phyloP scores from a whole-genome alignment of 2,797 vertebrate genomes.

The Rhincodon typus region DNA sequence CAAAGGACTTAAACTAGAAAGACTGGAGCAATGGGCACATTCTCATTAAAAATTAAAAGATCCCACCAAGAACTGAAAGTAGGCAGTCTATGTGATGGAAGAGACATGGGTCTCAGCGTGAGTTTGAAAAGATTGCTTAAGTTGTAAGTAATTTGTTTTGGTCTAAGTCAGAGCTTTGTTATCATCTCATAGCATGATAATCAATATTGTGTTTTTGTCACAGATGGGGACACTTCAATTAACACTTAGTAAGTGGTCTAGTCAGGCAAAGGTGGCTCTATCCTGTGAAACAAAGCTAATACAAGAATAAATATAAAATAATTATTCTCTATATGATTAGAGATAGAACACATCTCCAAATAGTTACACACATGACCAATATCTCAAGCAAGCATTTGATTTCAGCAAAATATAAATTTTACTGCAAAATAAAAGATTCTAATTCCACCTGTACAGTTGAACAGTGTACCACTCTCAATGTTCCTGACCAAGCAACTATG shows the following conservation, averaged over 20 bases:
- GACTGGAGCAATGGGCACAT: background rate
- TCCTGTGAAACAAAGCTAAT: background rate
- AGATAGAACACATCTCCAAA: background rate
- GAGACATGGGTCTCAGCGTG: background rate
- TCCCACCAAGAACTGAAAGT: background rate
- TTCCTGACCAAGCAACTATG: conserved; percentile 44
- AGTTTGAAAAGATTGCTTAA: background rate
- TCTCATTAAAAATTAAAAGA: background rate
- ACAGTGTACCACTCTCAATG: conserved; percentile 44
- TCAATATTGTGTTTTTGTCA: background rate
- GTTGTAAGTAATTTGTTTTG: background rate
- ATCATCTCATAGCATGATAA: background rate
- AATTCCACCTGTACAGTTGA: conserved; percentile 39
- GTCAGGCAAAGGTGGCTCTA: background rate
- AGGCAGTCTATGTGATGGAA: background rate
- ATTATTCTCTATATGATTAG: background rate
- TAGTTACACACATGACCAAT: background rate
- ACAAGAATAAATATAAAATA: background rate
- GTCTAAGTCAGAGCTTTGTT: background rate
- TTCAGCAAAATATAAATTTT: too few relatives aligned
- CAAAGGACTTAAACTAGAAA: background rate
- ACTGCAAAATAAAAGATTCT: too few relatives aligned
- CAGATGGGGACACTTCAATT: background rate
- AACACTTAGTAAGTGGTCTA: background rate
- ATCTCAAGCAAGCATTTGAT: background rate